Conservation (phyloP, 2,888 invertebrate genomes). For the Leptothorax acervorum region DNA sequence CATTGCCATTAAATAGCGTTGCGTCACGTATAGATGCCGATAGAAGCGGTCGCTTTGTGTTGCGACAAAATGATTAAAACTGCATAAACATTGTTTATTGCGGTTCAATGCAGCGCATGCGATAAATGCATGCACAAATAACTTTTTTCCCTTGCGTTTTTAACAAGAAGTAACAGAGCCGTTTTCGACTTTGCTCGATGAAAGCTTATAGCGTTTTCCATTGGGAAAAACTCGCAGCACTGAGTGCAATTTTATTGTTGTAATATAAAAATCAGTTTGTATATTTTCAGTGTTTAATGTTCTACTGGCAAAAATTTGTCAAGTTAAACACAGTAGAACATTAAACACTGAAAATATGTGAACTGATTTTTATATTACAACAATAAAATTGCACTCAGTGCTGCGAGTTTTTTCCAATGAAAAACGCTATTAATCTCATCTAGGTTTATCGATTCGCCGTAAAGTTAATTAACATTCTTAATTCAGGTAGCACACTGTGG, state of each 20-base stretch:
- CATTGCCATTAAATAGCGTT: conserved; percentile 10
- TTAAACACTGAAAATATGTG: too few species aligned
- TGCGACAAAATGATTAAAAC: conserved; percentile 19
- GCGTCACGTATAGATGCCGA: neutral
- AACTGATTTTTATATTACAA: too few species aligned
- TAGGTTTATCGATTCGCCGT: neutral
- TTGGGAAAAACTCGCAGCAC: too few species aligned
- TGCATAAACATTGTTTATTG: conserved; percentile 13
- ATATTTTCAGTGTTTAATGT: too few species aligned
- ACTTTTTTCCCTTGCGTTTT: neutral
- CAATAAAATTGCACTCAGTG: too few species aligned
- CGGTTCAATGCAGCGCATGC: neutral
- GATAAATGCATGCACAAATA: neutral
- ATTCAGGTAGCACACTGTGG: neutral
- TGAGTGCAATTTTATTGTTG: too few species aligned
- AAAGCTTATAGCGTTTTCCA: neutral
- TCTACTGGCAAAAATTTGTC: too few species aligned
- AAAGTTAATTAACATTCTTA: conserved; percentile 5
- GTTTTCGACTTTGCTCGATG: neutral
- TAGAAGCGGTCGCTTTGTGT: neutral
- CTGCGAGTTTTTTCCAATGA: too few species aligned
- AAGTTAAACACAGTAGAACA: too few species aligned
- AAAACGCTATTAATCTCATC: neutral
- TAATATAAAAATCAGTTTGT: too few species aligned
- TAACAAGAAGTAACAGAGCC: neutral